Evolutionary conservation across 2,888 invertebrate species (phyloP).

Genomic region (Eristalinus aeneus): DNA sequence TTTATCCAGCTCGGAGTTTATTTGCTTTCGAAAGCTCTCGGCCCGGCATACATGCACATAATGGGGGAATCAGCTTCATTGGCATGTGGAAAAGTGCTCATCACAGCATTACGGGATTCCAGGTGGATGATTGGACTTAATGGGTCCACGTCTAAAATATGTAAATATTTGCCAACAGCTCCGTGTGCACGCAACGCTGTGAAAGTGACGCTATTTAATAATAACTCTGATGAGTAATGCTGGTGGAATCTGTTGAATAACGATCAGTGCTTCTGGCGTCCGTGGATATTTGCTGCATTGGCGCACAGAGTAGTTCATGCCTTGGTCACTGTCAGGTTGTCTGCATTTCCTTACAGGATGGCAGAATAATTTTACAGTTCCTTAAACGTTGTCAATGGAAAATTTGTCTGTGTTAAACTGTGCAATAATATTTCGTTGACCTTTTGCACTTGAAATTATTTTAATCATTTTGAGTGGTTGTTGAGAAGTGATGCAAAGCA

Average conservation of each 20-base stretch:
- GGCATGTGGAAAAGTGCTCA: not conserved
- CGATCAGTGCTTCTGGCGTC: not conserved
- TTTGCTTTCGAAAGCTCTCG: conserved; percentile 34
- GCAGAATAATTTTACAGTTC: no score
- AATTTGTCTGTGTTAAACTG: no score
- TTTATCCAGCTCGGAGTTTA: conserved; percentile 28
- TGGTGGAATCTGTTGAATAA: not conserved
- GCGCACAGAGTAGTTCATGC: no score
- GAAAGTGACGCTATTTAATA: not conserved
- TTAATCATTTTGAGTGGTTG: no score
- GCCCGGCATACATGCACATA: not conserved
- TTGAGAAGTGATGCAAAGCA: no score
- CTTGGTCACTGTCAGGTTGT: no score
- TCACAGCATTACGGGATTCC: not conserved
- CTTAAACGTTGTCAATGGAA: no score
- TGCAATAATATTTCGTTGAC: no score
- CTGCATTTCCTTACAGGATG: no score
- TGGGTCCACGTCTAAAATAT: not conserved
- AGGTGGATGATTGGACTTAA: not conserved
- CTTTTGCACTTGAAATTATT: no score
- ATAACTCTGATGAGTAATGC: not conserved
- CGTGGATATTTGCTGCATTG: not conserved
- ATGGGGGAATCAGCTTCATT: not conserved
- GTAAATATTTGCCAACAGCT: conserved; percentile 1
- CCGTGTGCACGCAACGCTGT: not conserved